Conservation (phyloP, 2,113 vertebrate genomes). For the Saccopteryx bilineata region DNA sequence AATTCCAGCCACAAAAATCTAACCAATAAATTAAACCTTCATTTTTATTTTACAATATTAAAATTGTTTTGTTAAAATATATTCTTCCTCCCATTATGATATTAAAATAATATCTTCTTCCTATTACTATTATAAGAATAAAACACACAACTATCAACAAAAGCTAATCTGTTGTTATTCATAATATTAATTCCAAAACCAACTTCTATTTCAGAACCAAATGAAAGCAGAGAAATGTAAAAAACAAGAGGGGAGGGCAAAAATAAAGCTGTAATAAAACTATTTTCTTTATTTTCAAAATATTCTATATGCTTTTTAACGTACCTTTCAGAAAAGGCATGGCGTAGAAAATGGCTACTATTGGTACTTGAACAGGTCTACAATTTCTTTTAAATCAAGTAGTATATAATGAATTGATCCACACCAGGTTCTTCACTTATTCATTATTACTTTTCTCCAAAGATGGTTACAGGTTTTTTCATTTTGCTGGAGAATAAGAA, state of each 20-base stretch:
- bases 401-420: neutral
- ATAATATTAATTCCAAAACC: neutral
- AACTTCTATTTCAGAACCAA: constrained; percentile 42
- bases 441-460: neutral
- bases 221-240: constrained; percentile 31
- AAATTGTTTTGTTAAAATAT: constrained; percentile 45
- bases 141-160: neutral
- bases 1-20: neutral
- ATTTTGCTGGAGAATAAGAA: constrained; percentile 56
- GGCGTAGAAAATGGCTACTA: neutral
- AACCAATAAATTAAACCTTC: constrained; percentile 8
- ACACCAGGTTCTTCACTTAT: neutral
- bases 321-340: constrained; percentile 26
- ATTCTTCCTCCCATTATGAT: constrained; percentile 5
- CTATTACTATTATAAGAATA: constrained; percentile 25
- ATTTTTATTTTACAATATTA: constrained; percentile 39
- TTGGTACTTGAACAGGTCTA: neutral
- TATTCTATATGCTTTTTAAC: constrained; percentile 4
- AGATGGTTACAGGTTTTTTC: neutral
- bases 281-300: constrained; percentile 31
- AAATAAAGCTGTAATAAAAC: constrained; percentile 13
- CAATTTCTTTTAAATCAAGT: constrained; percentile 38
- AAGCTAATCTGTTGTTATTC: neutral
- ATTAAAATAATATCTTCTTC: neutral
- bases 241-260: neutral